Conservation (phyloP, 2,888 invertebrate genomes). For the Asteroscopus sphinx region DNA sequence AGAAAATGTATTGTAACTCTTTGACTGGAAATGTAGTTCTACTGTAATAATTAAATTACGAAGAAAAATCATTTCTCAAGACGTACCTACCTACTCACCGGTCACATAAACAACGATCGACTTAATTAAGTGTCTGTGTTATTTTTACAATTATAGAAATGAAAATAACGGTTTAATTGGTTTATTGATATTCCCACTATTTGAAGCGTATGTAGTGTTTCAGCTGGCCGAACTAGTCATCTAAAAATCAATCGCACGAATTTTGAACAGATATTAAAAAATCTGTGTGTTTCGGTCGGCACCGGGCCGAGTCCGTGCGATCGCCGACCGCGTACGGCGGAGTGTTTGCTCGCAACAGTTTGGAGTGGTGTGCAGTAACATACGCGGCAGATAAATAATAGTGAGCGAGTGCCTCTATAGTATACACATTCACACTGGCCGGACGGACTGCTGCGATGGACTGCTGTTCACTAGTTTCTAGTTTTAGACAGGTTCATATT, state of each 20-base stretch:
- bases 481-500: too few species aligned
- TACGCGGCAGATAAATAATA: slow-evolving; percentile 27
- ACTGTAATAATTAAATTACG: too few species aligned
- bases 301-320: slow-evolving; percentile 1
- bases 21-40: too few species aligned
- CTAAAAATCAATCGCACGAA: slow-evolving; percentile 6
- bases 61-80: too few species aligned
- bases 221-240: background rate
- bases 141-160: too few species aligned
- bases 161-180: too few species aligned
- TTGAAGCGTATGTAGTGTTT: background rate
- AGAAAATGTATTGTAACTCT: too few species aligned
- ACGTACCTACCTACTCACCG: too few species aligned
- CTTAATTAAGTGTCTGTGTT: too few species aligned
- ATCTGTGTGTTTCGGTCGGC: slow-evolving; percentile 1
- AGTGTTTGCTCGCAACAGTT: slow-evolving; percentile 33
- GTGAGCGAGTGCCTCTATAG: slow-evolving; percentile 10
- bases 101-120: too few species aligned
- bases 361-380: slow-evolving; percentile 7
- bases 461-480: background rate
- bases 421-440: slow-evolving; percentile 19
- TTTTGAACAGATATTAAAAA: slow-evolving; percentile 7
- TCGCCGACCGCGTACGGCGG: background rate
- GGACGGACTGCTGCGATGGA: background rate
- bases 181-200: background rate